Evolutionary conservation across 2,888 invertebrate genomes (phyloP).

Genomic region (Pseudeuparius sepicola): DNA sequence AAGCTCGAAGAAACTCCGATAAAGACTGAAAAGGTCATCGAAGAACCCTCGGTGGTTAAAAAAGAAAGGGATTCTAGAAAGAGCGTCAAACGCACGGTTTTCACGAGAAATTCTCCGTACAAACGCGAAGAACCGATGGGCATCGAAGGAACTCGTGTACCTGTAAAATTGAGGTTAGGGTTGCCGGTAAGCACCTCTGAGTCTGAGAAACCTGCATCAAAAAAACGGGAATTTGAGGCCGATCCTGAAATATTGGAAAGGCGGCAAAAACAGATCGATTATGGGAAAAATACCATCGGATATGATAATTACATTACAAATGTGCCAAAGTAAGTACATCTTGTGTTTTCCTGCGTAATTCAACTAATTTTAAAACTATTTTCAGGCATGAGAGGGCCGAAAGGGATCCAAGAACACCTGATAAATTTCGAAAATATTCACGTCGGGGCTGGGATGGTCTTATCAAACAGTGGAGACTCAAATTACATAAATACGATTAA

Average conservation of each 20-base stretch:
- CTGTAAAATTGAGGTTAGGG: conserved; percentile 18
- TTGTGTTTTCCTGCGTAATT: background rate
- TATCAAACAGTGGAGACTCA: conserved; percentile 76
- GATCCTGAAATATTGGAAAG: conserved; percentile 62
- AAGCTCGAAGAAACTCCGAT: conserved; percentile 22
- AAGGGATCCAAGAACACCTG: conserved; percentile 82
- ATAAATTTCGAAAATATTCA: conserved; percentile 78
- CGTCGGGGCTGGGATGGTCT: conserved; percentile 88
- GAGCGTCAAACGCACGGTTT: conserved; percentile 22
- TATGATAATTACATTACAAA: conserved; percentile 64
- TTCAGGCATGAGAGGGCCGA: conserved; percentile 50
- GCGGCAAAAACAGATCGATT: conserved; percentile 89
- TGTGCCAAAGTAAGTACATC: conserved; percentile 54
- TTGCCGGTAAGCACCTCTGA: too few relatives aligned
- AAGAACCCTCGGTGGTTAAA: background rate
- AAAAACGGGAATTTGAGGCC: conserved; percentile 45
- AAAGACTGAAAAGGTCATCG: conserved; percentile 18
- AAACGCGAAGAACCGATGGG: background rate
- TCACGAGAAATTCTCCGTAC: conserved; percentile 17
- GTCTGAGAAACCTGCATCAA: too few relatives aligned
- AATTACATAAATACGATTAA: conserved; percentile 76
- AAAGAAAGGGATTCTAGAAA: conserved; percentile 10
- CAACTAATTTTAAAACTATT: conserved; percentile 20
- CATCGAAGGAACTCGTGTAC: too few relatives aligned
- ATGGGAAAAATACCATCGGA: conserved; percentile 85